A percentile compares a stretch with the other conserved stretches of the same genome.
Conservation (phyloP, 2,113 vertebrate genomes). For the Tragelaphus buxtoni region DNA sequence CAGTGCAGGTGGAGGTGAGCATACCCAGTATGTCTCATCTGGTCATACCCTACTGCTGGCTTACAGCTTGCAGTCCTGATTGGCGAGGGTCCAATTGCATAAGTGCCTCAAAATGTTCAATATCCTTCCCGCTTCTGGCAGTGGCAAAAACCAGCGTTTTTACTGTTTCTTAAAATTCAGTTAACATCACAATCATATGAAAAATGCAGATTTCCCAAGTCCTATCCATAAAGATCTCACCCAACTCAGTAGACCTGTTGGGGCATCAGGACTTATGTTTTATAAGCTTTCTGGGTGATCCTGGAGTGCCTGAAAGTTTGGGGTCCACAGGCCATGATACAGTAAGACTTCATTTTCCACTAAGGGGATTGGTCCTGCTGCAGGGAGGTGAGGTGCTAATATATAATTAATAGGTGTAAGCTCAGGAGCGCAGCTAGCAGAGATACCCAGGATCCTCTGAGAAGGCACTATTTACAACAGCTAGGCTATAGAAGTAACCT, state of each 20-base stretch:
- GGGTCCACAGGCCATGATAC: background rate
- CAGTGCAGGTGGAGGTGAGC: background rate
- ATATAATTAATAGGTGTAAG: background rate
- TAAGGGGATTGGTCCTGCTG: background rate
- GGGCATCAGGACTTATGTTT: background rate
- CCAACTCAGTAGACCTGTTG: background rate
- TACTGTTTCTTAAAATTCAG: background rate
- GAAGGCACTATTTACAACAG: background rate
- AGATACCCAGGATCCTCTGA: background rate
- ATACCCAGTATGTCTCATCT: background rate
- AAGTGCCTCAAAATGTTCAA: background rate
- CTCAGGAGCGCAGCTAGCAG: background rate
- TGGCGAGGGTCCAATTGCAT: background rate
- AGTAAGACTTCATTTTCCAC: background rate
- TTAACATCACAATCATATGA: background rate
- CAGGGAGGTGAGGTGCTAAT: background rate
- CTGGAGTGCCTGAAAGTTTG: background rate
- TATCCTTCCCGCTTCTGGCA: background rate
- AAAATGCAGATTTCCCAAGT: background rate
- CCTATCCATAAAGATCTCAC: background rate
- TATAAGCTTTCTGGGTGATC: background rate
- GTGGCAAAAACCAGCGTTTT: background rate
- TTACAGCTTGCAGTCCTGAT: background rate
- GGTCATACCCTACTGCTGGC: background rate
- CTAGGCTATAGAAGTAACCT: background rate